Base-by-base conservation (phyloP, 2,113 vertebrate genomes). In the Neomonachus schauinslandi region DNA sequence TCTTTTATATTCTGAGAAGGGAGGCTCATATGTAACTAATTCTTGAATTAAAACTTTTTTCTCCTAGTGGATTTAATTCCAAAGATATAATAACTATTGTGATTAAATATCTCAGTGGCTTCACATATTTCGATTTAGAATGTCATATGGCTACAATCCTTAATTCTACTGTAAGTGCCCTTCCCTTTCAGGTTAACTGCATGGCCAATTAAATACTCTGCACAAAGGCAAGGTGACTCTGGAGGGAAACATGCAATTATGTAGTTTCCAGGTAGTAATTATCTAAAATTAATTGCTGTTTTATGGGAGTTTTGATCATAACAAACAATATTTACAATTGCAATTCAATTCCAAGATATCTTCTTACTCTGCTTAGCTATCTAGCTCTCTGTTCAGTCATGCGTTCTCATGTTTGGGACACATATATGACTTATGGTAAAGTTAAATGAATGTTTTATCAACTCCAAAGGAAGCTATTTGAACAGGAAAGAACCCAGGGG, bases 251-350 rank as follows among this genome's bases (percentile, higher is more conserved):
- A 94, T 94, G 91, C 87, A 98, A 98, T 98, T 98, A 98, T 95
- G 95, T 97, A 97, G 96, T 97, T 97, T 94, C 96, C 93, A 97
- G 97, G 92, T 91, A 92, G 92, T 97, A 97, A 98, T 98, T 98
- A 98, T 93, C 95, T 95, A 76, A 98, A 98, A 98, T 97, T 98
- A 98, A 98, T 98, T 96, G 96, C 94, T 97, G 79, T 94, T 98
- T 91, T 95, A 82, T 95, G 72, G 94, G 79, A 93, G 72, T 97
- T 98, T 97, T 98, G 96, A 97, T 97, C 97, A 93, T 74, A 88
- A 89, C 89, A 95, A 96, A 96, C 97, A 98, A 97, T 97, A 98
- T 97, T 98, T 97, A 97, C 96, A 97, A 94, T 79, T 90, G 80
- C 28, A 97, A 87, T 96, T 97, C 95, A 96, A 85, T 91, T 95